Conservation (phyloP, 2,888 invertebrate species). For the Rutpela maculata region DNA sequence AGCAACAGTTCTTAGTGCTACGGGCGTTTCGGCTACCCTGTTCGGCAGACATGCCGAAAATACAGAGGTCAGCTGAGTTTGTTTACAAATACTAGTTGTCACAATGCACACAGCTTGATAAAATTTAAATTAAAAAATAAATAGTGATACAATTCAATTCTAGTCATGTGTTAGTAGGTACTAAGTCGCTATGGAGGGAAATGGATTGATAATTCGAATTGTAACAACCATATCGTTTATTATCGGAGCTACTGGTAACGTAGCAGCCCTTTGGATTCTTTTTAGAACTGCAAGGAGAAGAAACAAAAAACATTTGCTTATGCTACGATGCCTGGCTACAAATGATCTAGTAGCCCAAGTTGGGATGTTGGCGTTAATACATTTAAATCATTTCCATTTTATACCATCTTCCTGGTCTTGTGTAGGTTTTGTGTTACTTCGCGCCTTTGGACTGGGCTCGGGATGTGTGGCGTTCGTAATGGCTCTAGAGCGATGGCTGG, state of each 20-base stretch:
- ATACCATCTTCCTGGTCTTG: conserved; percentile 77
- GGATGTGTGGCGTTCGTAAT: conserved; percentile 92
- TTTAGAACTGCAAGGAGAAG: conserved; percentile 82
- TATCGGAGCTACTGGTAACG: conserved; percentile 84
- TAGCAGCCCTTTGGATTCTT: conserved; percentile 85
- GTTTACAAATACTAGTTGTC: conserved; percentile 36
- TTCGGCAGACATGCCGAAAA: conserved; percentile 39
- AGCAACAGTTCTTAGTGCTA: conserved; percentile 19
- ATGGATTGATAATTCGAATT: conserved; percentile 33
- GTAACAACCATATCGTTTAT: conserved; percentile 72
- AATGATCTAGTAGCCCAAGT: conserved; percentile 88
- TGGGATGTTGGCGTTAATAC: conserved; percentile 85
- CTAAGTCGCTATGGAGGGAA: conserved; percentile 38
- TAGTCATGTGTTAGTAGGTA: conserved; percentile 26
- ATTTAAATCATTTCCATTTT: conserved; percentile 75
- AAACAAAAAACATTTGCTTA: conserved; percentile 87
- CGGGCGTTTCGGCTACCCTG: conserved; percentile 23
- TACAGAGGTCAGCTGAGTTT: conserved; percentile 43
- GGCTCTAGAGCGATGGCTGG: conserved; percentile 91
- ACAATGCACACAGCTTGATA: conserved; percentile 20
- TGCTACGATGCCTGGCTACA: conserved; percentile 85
- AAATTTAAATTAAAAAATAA: conserved; percentile 35
- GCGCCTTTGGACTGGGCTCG: conserved; percentile 90
- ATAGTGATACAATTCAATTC: conserved; percentile 26
- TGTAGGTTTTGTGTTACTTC: conserved; percentile 82